Evolutionary conservation across 1,140 invertebrate species (phyloP), one percentile per base, ranked within the genome.

Genomic region (Danaus melanippus): DNA sequence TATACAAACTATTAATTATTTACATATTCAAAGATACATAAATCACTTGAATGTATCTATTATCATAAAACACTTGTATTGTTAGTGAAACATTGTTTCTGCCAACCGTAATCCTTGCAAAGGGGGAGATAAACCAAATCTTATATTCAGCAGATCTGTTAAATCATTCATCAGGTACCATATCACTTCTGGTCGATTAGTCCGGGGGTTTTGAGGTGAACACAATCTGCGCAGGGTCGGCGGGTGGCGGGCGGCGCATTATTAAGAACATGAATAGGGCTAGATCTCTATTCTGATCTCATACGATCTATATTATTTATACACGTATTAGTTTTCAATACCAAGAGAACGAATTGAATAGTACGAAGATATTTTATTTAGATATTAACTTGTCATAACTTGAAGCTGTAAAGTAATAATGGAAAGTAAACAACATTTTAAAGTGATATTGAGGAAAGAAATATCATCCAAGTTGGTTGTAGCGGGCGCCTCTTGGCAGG

Each of bases 121-220:
- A 32, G 21, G 21, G 21, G 21, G 21, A 32, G 21, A 32, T 32
- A 32, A 32, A 32, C 21, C 2, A 32, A 32, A 32, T 32, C 21
- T 32, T 32, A 32, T 32, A 32, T 32, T 32, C 21, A 32, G 21
- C 21, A 32, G 21, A 32, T 32, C 21, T 32, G 21, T 32, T 32
- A 21, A 63, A 77, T 74, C 70, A 79, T 79, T 78, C 69, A 80
- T 81, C 72, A 75, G 68, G 62, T 66, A 55, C 62, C 69, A 71
- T 77, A 81, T 84, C 78, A 77, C 70, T 81, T 84, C 76, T 81
- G 67, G 71, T 77, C 78, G 76, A 84, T 84, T 84, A 77, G 76
- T 70, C 60, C 60, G 68, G 65, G 63, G 50, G 74, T 63, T 46
- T 52, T 54, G 60, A 62, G 57, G 65, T 61, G 61, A 66, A 58